Conservation (phyloP, 1,140 invertebrate genomes). For the Tetramorium alpestre region DNA sequence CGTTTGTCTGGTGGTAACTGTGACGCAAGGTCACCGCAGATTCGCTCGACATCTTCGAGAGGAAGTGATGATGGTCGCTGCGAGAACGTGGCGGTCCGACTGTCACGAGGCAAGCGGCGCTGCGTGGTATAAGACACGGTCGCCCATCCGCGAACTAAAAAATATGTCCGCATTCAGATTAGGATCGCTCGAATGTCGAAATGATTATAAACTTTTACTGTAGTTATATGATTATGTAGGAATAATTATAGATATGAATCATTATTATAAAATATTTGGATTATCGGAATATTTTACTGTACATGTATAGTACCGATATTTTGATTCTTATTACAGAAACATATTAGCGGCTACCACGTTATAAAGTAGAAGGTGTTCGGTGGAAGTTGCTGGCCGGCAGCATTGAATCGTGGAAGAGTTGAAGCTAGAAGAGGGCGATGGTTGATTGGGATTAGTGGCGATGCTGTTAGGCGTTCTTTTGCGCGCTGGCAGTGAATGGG, state of each 20-base stretch:
- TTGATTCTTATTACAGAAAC: not conserved
- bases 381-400: constrained; percentile 82
- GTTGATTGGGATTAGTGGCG: constrained; percentile 78
- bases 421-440: constrained; percentile 85
- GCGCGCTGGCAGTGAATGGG: constrained; percentile 93
- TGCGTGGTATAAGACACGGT: constrained; percentile 83
- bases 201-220: not conserved
- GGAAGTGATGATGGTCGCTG: constrained; percentile 88
- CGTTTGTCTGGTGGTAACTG: constrained; percentile 85
- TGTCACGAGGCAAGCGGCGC: constrained; percentile 89
- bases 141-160: constrained; percentile 82
- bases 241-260: not conserved
- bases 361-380: constrained; percentile 83
- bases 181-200: not conserved
- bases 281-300: not conserved
- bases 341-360: constrained; percentile 77
- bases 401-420: constrained; percentile 80
- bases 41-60: constrained; percentile 88
- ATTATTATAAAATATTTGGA: not conserved
- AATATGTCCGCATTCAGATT: not conserved
- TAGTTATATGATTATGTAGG: not conserved
- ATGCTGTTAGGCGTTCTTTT: constrained; percentile 87
- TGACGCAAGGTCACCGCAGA: constrained; percentile 79
- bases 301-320: not conserved
- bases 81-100: constrained; percentile 89